Evolutionary conservation across 2,888 invertebrate genomes (phyloP).

Genomic region (Drosophila nigricruria): DNA sequence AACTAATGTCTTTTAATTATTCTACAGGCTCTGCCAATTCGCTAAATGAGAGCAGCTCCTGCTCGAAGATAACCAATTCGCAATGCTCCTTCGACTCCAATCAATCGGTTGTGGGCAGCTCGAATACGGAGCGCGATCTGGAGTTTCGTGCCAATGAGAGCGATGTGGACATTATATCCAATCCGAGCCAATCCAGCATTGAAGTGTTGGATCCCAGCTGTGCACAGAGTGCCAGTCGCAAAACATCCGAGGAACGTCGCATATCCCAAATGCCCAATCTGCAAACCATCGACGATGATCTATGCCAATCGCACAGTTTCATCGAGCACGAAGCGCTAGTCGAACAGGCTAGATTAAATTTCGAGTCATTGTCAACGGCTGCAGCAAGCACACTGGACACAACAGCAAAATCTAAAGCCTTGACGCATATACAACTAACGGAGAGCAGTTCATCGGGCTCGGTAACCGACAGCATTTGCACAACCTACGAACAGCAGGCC

Average conservation of each 20-base stretch:
- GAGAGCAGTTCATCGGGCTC: slow-evolving; percentile 89
- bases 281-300: slow-evolving; percentile 85
- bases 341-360: slow-evolving; percentile 11
- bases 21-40: slow-evolving; percentile 85
- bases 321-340: slow-evolving; percentile 65
- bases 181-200: slow-evolving; percentile 90
- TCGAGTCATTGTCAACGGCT: not conserved
- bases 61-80: slow-evolving; percentile 84
- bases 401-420: slow-evolving; percentile 38
- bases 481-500: slow-evolving; percentile 86
- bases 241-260: slow-evolving; percentile 86
- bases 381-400: slow-evolving; percentile 16
- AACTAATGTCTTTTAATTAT: slow-evolving; percentile 12
- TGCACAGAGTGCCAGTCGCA: slow-evolving; percentile 71
- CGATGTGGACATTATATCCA: slow-evolving; percentile 90
- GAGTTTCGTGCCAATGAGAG: slow-evolving; percentile 86
- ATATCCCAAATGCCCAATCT: slow-evolving; percentile 85
- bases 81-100: slow-evolving; percentile 85
- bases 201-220: slow-evolving; percentile 87
- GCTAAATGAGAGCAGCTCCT: slow-evolving; percentile 85
- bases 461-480: slow-evolving; percentile 88
- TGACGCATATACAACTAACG: slow-evolving; percentile 85
- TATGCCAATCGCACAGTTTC: slow-evolving; percentile 63
- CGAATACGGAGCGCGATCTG: slow-evolving; percentile 82
- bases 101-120: slow-evolving; percentile 85